Evolutionary conservation across 2,888 invertebrate genomes (phyloP).

Genomic region (Acanthosepion esculentum): DNA sequence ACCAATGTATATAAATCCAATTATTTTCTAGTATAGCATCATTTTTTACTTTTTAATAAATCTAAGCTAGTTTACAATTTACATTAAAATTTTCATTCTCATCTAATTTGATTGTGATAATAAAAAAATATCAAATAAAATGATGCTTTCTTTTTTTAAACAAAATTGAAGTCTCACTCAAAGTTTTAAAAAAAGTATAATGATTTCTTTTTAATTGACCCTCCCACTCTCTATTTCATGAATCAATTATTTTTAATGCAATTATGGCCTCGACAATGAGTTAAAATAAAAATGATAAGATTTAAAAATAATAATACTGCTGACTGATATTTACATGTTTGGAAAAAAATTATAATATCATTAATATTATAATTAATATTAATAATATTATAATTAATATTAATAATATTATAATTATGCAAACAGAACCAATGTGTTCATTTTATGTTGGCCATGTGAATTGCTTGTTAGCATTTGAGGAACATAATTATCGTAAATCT

Average conservation of each 20-base stretch:
- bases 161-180: not conserved
- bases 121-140: conserved; percentile 33
- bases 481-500: not conserved
- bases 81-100: not conserved
- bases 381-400: not conserved
- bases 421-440: conserved; percentile 34
- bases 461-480: no score
- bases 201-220: not conserved
- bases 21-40: not conserved
- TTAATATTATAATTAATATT: not conserved
- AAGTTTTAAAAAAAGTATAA: not conserved
- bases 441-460: not conserved
- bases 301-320: conserved; percentile 20
- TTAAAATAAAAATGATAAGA: conserved; percentile 15
- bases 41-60: not conserved
- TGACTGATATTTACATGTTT: conserved; percentile 9
- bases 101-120: conserved; percentile 24
- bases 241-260: not conserved
- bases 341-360: not conserved
- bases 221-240: not conserved
- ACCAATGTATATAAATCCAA: not conserved
- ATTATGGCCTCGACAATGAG: not conserved
- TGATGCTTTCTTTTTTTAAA: not conserved
- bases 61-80: not conserved
- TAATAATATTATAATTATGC: conserved; percentile 8